A percentile compares a stretch with the other conserved stretches of the same genome.
Conservation (phyloP, 1,140 invertebrate genomes). For the Drosophila kikkawai region DNA sequence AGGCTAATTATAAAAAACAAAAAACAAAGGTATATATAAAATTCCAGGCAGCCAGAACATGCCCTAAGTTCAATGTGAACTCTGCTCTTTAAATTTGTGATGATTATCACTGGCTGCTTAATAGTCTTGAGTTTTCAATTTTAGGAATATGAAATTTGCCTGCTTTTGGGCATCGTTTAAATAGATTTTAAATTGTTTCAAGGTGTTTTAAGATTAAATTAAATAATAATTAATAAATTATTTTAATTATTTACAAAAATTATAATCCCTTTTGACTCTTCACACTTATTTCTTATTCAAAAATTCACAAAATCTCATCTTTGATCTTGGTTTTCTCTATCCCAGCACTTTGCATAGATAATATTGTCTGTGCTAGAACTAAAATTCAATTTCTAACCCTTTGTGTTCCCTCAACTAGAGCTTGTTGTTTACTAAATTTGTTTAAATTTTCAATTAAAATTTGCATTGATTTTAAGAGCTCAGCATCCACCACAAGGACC, state of each 20-base stretch:
- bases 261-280: neutral
- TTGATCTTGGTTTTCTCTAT: conserved; percentile 1
- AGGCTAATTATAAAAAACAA: conserved; percentile 41
- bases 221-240: neutral
- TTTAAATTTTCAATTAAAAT: conserved; percentile 58
- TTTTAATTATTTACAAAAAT: neutral
- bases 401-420: neutral
- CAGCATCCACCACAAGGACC: neutral
- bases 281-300: neutral
- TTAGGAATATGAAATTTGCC: neutral
- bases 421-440: conserved; percentile 26
- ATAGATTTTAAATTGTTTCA: neutral
- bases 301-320: neutral
- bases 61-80: conserved; percentile 2
- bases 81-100: conserved; percentile 14
- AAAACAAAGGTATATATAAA: conserved; percentile 5
- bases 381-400: conserved; percentile 11
- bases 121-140: neutral
- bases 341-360: conserved; percentile 15
- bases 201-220: neutral
- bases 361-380: neutral
- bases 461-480: conserved; percentile 47
- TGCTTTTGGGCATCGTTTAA: neutral
- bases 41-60: conserved; percentile 16
- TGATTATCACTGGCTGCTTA: conserved; percentile 4